Base-by-base conservation (phyloP, 2,888 invertebrate species). In the Esperia sulphurella region DNA sequence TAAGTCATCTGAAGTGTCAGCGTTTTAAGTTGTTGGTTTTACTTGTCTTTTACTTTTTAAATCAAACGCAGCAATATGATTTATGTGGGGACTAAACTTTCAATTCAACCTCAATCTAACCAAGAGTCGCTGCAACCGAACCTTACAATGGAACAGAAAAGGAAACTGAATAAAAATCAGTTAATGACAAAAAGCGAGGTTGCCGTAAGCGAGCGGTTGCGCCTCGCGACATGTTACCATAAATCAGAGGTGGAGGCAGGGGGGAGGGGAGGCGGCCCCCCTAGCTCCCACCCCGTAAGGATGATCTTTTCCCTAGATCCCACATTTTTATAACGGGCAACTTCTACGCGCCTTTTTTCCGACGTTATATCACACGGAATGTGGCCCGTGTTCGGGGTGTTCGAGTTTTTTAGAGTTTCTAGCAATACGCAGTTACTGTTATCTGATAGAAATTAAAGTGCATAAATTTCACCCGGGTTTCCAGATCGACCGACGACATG, bases 291-390 rank as follows among this genome's bases (percentile, higher is more conserved):
- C 55, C 60, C 63, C 35, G 65, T 60, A 71, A 76, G 85, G 84
- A 86, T 89, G 88, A 89, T 89, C 89, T 89, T 85, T 85, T 83
- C 79, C 78, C 80, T 68, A 76, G 83, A 83, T 85, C 84, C 85
- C 77, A 86, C 85, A 88, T 88, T 89, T 90, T 89, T 90, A 88
- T 88, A 87, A 86, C 83, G 77, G 29, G 9, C 38, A 10, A 14
- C 41, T 33, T 38, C 46, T 46, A 46, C 48, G 41, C 46, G 65
- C 61, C 64, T 74, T 78, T 75, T 73, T 69, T 67, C 63, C 35
- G 63, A 61, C 69, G 72, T 67, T 68, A 69, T 71, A 73, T 74
- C 59, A 59, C 14, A 28, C 21, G 12, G 43, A 31, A 45, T 54
- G 39, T 35, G 35, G 8, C 10, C 21, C 21, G 21, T 21, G 5